phyloP scores from a whole-genome alignment of 2,113 vertebrate species.

The Mustelus asterias region DNA sequence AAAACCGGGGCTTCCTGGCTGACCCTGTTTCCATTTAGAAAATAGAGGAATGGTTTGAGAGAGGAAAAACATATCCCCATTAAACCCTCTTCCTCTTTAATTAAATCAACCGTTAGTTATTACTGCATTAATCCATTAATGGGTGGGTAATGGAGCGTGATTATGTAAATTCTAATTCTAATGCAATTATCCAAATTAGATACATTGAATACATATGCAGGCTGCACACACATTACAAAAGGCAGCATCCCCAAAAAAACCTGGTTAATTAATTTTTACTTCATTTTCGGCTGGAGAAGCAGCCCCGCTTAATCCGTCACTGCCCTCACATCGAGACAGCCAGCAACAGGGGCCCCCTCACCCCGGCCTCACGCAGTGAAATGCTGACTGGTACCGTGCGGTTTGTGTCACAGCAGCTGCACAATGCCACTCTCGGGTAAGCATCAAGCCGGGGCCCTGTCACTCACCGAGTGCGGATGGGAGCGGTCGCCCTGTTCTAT shows the following conservation, averaged over 20 bases:
- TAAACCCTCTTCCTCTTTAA: not conserved
- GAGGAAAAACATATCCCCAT: not conserved
- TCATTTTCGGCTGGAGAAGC: not conserved
- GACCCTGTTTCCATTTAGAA: not conserved
- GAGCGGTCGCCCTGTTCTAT: not conserved
- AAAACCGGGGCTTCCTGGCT: not conserved
- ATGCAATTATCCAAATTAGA: slow-evolving; percentile 9
- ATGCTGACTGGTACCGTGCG: too few species aligned
- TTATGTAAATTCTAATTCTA: slow-evolving; percentile 11
- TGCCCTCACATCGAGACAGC: not conserved
- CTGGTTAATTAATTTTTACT: not conserved
- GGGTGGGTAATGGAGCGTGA: not conserved
- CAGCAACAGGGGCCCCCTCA: not conserved
- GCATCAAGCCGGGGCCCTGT: not conserved
- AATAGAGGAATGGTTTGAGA: not conserved
- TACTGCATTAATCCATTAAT: slow-evolving; percentile 23
- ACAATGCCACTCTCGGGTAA: not conserved
- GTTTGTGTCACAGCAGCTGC: not conserved
- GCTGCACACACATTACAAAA: not conserved
- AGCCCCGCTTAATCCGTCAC: not conserved
- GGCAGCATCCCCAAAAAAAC: not conserved
- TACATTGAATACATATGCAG: not conserved
- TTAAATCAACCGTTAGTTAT: not conserved
- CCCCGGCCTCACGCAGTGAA: not conserved
- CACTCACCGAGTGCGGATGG: not conserved